Evolutionary conservation across 1,140 invertebrate genomes (phyloP).

Genomic region (Acromyrmex echinatior): DNA sequence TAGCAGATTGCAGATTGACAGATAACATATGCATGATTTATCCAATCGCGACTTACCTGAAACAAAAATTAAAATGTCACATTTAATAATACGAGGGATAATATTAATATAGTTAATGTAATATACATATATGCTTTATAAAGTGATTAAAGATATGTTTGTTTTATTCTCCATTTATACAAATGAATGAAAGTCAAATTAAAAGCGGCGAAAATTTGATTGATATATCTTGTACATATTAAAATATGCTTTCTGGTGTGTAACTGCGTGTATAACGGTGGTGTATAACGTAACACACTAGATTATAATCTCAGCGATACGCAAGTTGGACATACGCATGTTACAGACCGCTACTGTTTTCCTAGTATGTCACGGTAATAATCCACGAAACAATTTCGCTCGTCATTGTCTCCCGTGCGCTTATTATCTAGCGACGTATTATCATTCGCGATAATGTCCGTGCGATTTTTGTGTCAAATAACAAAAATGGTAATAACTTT

Average conservation of each 20-base stretch:
- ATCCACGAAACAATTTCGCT: slow-evolving; percentile 50
- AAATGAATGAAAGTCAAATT: neutral
- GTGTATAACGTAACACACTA: neutral
- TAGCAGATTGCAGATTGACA: neutral
- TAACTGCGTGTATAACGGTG: too few relatives aligned
- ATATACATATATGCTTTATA: neutral
- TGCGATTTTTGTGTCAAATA: slow-evolving; percentile 19
- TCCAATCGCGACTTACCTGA: slow-evolving; percentile 63
- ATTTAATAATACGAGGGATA: slow-evolving; percentile 16
- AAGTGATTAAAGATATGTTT: neutral
- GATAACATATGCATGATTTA: neutral
- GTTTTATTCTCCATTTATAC: neutral
- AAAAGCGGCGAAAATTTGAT: slow-evolving; percentile 14
- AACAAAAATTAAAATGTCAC: slow-evolving; percentile 44
- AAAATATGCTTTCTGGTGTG: neutral
- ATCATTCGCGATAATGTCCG: slow-evolving; percentile 47
- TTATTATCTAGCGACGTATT: slow-evolving; percentile 46
- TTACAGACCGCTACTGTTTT: slow-evolving; percentile 37
- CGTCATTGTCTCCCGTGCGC: slow-evolving; percentile 50
- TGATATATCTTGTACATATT: neutral
- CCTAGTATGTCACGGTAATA: slow-evolving; percentile 55
- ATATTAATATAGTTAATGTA: neutral
- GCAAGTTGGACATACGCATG: slow-evolving; percentile 21
- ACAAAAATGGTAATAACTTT: slow-evolving; percentile 15
- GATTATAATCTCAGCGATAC: slow-evolving; percentile 7